These are phyloP conservation scores for Onychostruthus taczanowskii DNA, from an alignment of 2,113 vertebrate species.

Conservation along the genomic window DNA sequence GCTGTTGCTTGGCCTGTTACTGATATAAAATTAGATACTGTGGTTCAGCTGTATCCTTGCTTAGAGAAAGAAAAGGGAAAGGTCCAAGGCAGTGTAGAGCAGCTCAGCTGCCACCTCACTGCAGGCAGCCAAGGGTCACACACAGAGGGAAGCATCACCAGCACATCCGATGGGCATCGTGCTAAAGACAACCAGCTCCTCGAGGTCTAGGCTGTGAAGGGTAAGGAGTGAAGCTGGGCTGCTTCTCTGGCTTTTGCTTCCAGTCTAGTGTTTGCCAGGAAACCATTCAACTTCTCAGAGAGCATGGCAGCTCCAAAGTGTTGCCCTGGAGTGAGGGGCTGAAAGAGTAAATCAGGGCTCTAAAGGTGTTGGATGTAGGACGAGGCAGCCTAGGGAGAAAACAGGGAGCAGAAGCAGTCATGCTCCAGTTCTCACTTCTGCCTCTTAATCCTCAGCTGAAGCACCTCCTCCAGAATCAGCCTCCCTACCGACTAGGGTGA, in stretches of 20 bases:
- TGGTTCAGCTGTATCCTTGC: neutral
- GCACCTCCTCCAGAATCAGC: neutral
- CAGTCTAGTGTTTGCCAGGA: neutral
- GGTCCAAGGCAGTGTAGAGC: neutral
- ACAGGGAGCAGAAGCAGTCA: neutral
- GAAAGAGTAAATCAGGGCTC: neutral
- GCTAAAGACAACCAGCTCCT: neutral
- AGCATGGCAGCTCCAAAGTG: neutral
- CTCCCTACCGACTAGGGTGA: neutral
- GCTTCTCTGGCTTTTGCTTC: neutral
- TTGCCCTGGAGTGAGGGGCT: neutral
- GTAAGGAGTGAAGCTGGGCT: neutral
- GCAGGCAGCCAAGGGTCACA: neutral
- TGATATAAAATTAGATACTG: slow-evolving; percentile 10
- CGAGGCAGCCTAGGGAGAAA: neutral
- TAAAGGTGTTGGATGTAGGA: neutral
- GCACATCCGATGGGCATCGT: rapidly evolving
- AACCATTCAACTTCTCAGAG: neutral
- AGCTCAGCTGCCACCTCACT: neutral
- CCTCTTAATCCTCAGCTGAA: neutral
- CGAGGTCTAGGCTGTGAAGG: neutral
- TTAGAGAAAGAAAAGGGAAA: neutral
- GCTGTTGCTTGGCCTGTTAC: slow-evolving; percentile 29
- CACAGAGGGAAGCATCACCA: neutral
- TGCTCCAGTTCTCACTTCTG: neutral